Evolutionary conservation across 2,797 vertebrate genomes (phyloP).

Genomic region (Fistularia commersonii): DNA sequence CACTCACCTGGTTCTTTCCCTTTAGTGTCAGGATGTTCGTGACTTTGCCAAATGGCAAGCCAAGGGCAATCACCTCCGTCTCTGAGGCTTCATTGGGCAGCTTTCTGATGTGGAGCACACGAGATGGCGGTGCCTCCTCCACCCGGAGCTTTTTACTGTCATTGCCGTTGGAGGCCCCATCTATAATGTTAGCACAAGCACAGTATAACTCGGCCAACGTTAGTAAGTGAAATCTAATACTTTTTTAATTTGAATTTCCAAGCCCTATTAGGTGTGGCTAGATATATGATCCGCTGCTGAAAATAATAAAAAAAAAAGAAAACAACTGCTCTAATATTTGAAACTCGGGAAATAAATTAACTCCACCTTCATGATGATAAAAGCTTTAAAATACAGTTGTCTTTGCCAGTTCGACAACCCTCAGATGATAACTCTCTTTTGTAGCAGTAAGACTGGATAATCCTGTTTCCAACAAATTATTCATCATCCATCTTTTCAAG

Average conservation of each 20-base stretch:
- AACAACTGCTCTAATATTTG: too few species aligned
- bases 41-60: slow-evolving; percentile 96
- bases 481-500: too few species aligned
- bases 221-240: not conserved
- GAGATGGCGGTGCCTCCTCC: slow-evolving; percentile 90
- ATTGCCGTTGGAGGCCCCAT: slow-evolving; percentile 88
- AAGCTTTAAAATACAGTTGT: not conserved
- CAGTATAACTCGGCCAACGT: not conserved
- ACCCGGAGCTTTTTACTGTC: slow-evolving; percentile 95
- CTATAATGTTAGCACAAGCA: slow-evolving; percentile 36
- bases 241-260: not conserved
- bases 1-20: slow-evolving; percentile 95
- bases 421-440: not conserved
- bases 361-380: not conserved
- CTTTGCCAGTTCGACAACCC: not conserved
- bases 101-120: slow-evolving; percentile 96
- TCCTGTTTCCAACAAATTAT: not conserved
- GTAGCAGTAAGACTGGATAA: not conserved
- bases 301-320: too few species aligned
- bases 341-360: too few species aligned
- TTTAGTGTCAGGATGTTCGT: slow-evolving; percentile 97
- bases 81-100: slow-evolving; percentile 94
- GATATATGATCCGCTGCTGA: too few species aligned
- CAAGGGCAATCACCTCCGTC: slow-evolving; percentile 94
- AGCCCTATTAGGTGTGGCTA: too few species aligned